Evolutionary conservation across 2,888 invertebrate genomes (phyloP).

Genomic region (Dolichopus griseipennis): DNA sequence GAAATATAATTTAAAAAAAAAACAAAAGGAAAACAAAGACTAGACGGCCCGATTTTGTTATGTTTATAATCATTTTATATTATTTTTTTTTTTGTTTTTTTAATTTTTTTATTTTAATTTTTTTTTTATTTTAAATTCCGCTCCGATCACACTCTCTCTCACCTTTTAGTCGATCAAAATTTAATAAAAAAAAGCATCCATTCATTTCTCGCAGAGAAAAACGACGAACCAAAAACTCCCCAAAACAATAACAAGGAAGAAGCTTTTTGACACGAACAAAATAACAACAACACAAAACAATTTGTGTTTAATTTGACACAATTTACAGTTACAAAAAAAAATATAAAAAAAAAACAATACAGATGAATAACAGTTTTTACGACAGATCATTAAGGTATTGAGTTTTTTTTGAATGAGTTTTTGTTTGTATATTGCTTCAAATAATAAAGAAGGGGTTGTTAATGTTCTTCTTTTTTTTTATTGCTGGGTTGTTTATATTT

Average conservation of each 20-base stretch:
- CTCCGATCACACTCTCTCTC: too few relatives aligned
- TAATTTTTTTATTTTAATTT: neutral
- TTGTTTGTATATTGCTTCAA: neutral
- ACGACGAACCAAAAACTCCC: too few relatives aligned
- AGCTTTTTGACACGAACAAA: neutral
- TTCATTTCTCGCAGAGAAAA: neutral
- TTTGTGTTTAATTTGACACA: neutral
- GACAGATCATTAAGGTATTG: neutral
- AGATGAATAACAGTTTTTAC: neutral
- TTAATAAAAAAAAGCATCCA: neutral
- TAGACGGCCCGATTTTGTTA: neutral
- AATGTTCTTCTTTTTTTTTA: neutral
- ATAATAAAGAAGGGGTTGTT: neutral
- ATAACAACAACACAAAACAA: neutral
- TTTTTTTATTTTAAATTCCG: too few relatives aligned
- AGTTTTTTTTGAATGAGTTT: too few relatives aligned
- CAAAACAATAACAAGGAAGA: conserved; percentile 1
- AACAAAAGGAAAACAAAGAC: neutral
- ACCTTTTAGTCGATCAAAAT: too few relatives aligned
- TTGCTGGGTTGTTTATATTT: too few relatives aligned
- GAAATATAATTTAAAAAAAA: too few relatives aligned
- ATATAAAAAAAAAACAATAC: neutral
- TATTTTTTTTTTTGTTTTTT: neutral
- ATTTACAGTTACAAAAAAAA: neutral
- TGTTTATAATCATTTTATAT: neutral